Evolutionary conservation across 2,113 vertebrate genomes (phyloP).

Genomic region (Esox niger): DNA sequence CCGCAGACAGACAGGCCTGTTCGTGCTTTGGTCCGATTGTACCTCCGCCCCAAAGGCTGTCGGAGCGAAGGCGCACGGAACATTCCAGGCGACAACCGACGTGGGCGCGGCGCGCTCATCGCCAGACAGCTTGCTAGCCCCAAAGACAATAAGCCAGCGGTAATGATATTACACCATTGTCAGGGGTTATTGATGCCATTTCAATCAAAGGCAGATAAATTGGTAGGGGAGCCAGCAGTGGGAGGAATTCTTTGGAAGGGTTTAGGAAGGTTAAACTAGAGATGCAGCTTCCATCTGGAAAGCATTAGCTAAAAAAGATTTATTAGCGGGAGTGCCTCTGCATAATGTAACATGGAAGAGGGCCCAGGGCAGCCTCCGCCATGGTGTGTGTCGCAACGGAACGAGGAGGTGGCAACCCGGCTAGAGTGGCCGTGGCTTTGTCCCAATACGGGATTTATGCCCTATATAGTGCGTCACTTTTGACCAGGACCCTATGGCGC

Average conservation of each 20-base stretch:
- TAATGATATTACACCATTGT: conserved; percentile 77
- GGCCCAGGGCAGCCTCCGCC: conserved; percentile 54
- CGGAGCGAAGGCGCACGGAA: no score
- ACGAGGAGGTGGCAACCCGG: no score
- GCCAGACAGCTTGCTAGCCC: conserved; percentile 46
- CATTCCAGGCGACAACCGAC: no score
- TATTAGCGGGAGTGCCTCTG: conserved; percentile 86
- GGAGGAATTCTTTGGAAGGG: conserved; percentile 82
- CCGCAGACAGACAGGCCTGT: no score
- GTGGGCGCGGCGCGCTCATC: conserved; percentile 24
- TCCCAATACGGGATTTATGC: no score
- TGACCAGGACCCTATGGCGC: no score
- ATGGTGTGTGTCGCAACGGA: no score
- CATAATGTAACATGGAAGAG: conserved; percentile 78
- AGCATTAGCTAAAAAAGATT: conserved; percentile 88
- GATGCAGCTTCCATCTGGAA: conserved; percentile 91
- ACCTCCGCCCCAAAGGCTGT: no score
- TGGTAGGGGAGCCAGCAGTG: conserved; percentile 72
- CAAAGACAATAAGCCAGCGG: conserved; percentile 68
- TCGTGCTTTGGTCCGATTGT: no score
- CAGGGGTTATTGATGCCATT: conserved; percentile 81
- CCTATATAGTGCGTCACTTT: no score
- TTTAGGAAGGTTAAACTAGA: conserved; percentile 90
- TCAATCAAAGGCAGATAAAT: conserved; percentile 83
- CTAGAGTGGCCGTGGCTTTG: no score